phyloP scores from a whole-genome alignment of 2,797 vertebrate species.

The Acrossocheilus fasciatus region DNA sequence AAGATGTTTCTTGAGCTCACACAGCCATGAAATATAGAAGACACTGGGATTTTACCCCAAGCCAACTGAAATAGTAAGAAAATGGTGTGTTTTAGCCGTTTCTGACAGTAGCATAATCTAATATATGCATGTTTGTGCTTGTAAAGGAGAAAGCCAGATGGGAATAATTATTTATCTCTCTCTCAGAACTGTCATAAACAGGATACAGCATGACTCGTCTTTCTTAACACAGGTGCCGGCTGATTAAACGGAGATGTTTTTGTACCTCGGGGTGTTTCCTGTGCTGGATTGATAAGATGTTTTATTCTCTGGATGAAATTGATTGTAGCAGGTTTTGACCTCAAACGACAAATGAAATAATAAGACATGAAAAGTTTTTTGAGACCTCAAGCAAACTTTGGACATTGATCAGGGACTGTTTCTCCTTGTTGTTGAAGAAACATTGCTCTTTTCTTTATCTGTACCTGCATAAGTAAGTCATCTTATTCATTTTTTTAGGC shows the following conservation, averaged over 20 bases:
- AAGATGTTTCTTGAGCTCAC: conserved; percentile 42
- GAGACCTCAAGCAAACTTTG: not conserved
- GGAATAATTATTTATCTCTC: conserved; percentile 37
- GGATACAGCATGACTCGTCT: not conserved
- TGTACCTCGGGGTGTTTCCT: not conserved
- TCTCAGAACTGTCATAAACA: conserved; percentile 11
- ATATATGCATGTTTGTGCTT: conserved; percentile 11
- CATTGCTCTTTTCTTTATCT: not conserved
- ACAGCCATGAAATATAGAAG: conserved; percentile 14
- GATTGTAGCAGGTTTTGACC: conserved; percentile 29
- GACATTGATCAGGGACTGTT: not conserved
- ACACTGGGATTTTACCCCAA: not conserved
- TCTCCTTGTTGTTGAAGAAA: not conserved
- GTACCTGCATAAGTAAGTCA: not conserved
- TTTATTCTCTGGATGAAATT: conserved; percentile 40
- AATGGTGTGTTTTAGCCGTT: not conserved
- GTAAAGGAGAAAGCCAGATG: conserved; percentile 2
- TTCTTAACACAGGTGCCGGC: conserved; percentile 26
- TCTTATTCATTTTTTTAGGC: not conserved
- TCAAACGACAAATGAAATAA: conserved; percentile 2
- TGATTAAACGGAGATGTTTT: conserved; percentile 36
- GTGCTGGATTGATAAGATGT: conserved; percentile 36
- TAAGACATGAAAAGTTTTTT: not conserved
- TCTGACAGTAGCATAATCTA: conserved; percentile 1
- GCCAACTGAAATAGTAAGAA: not conserved